These are phyloP conservation scores for Biston betularia DNA, from an alignment of 2,888 invertebrate genomes.

Conservation along the genomic window DNA sequence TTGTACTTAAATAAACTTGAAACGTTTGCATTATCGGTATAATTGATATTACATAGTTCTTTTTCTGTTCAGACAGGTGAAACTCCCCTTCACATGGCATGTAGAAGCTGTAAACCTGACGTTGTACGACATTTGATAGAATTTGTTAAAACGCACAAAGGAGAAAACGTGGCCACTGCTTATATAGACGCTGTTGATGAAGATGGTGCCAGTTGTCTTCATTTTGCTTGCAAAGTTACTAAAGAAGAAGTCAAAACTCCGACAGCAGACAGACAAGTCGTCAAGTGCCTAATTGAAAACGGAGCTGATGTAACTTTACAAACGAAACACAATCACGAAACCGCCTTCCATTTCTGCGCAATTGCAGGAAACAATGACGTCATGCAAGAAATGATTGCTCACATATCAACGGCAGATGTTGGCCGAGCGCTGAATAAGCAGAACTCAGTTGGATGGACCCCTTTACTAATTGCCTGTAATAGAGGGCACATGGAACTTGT, in stretches of 20 bases:
- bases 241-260: constrained; percentile 92
- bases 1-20: no score
- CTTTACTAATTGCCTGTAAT: constrained; percentile 97
- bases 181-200: constrained; percentile 96
- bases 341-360: constrained; percentile 98
- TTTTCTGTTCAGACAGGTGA: constrained; percentile 91
- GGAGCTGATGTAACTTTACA: constrained; percentile 95
- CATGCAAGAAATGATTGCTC: constrained; percentile 96
- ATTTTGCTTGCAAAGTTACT: constrained; percentile 96
- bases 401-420: constrained; percentile 95
- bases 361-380: constrained; percentile 98
- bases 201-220: constrained; percentile 97
- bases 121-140: constrained; percentile 95
- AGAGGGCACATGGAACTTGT: constrained; percentile 98
- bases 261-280: constrained; percentile 93
- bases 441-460: constrained; percentile 98
- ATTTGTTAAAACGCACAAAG: constrained; percentile 91
- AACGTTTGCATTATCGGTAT: no score
- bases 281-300: constrained; percentile 94
- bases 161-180: constrained; percentile 91
- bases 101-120: constrained; percentile 93
- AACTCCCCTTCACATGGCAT: constrained; percentile 98
- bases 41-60: not conserved
- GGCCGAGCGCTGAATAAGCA: constrained; percentile 98
- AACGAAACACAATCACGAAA: constrained; percentile 95